Conservation (phyloP, 2,888 invertebrate species). For the Eumacrocentrus americanus region DNA sequence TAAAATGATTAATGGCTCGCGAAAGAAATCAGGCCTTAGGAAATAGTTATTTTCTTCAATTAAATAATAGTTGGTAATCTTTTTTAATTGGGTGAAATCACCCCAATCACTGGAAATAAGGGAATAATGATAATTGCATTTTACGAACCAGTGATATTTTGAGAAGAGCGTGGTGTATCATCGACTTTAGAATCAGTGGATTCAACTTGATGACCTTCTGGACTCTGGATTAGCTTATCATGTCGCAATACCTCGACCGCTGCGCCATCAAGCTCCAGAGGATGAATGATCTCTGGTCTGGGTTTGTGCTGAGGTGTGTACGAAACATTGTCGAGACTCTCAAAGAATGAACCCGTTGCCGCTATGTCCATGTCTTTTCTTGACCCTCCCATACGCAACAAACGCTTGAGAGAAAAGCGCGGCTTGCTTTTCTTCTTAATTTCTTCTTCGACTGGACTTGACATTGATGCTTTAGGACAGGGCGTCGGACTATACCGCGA, state of each 20-base stretch:
- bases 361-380: conserved; percentile 71
- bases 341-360: conserved; percentile 43
- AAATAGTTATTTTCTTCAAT: too few relatives aligned
- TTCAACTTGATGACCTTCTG: conserved; percentile 27
- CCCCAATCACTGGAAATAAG: too few relatives aligned
- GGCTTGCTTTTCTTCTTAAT: conserved; percentile 73
- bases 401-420: conserved; percentile 83
- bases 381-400: conserved; percentile 80
- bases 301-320: conserved; percentile 72
- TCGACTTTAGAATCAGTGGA: conserved; percentile 47
- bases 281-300: conserved; percentile 85
- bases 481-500: conserved; percentile 75
- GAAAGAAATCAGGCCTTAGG: too few relatives aligned
- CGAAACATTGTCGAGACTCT: conserved; percentile 56
- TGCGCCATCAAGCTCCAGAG: conserved; percentile 81
- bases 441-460: conserved; percentile 54
- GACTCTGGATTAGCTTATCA: conserved; percentile 40
- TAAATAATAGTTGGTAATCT: too few relatives aligned
- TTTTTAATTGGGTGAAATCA: too few relatives aligned
- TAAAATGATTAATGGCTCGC: too few relatives aligned
- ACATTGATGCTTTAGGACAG: not conserved
- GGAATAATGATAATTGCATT: too few relatives aligned
- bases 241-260: conserved; percentile 78
- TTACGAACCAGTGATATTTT: conserved; percentile 44
- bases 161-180: too few relatives aligned